phyloP scores from a whole-genome alignment of 2,113 vertebrate species.

The Neodontobutis hainanensis region DNA sequence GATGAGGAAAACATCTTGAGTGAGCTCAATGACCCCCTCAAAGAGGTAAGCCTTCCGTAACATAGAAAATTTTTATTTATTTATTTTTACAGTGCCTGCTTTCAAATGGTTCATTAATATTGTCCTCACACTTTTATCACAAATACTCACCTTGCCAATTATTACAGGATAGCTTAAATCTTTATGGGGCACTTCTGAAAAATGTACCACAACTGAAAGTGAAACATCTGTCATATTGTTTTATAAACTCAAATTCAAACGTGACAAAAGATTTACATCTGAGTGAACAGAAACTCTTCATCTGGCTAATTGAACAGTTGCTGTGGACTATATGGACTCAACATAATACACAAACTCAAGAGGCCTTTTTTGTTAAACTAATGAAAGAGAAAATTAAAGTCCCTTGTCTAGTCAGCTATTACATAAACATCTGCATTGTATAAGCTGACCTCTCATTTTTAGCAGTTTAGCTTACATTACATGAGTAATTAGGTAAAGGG shows the following conservation, averaged over 20 bases:
- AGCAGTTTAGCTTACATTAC: conserved; percentile 58
- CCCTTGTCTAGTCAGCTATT: conserved; percentile 6
- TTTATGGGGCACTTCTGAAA: no score
- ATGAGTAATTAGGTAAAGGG: conserved; percentile 48
- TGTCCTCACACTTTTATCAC: no score
- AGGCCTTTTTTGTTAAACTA: not conserved
- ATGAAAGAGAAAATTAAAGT: conserved; percentile 30
- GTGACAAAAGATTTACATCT: not conserved
- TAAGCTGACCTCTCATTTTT: conserved; percentile 29
- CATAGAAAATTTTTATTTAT: no score
- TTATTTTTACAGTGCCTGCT: no score
- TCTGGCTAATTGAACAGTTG: conserved; percentile 8
- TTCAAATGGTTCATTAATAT: no score
- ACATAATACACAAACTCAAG: not conserved
- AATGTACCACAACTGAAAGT: not conserved
- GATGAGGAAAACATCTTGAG: conserved; percentile 98
- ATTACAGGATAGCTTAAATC: not conserved
- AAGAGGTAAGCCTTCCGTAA: conserved; percentile 86
- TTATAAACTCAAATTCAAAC: not conserved
- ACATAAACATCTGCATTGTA: conserved; percentile 3
- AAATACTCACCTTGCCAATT: not conserved
- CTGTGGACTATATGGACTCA: not conserved
- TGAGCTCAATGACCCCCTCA: conserved; percentile 96
- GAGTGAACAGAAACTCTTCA: not conserved
- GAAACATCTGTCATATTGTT: not conserved